A percentile compares a stretch with the other conserved stretches of the same genome.
Conservation (phyloP, 2,113 vertebrate species). For the Eolophus roseicapilla region DNA sequence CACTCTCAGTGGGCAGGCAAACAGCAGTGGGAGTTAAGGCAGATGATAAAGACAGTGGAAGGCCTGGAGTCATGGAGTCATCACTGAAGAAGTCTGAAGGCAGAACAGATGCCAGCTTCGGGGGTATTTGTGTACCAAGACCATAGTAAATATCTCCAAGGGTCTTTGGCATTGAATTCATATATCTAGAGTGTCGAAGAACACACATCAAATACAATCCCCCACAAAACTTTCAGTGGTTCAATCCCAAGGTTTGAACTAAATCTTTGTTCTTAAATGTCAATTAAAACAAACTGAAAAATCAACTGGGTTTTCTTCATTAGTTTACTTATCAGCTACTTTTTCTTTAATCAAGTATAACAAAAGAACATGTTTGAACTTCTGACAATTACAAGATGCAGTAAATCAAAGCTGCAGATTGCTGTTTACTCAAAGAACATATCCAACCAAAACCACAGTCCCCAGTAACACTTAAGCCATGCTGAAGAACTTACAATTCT, state of each 20-base stretch:
- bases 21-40: slow-evolving; percentile 26
- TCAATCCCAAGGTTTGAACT: not conserved
- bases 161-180: slow-evolving; percentile 79
- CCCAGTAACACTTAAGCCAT: not conserved
- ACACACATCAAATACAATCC: not conserved
- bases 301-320: not conserved
- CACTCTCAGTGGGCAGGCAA: slow-evolving; percentile 53
- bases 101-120: slow-evolving; percentile 81
- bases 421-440: not conserved
- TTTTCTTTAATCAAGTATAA: not conserved
- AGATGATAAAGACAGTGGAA: slow-evolving; percentile 63
- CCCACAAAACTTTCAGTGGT: not conserved
- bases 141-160: slow-evolving; percentile 87
- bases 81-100: slow-evolving; percentile 93
- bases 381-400: not conserved
- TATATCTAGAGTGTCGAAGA: slow-evolving; percentile 76
- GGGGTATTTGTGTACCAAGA: slow-evolving; percentile 87
- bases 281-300: not conserved
- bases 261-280: not conserved
- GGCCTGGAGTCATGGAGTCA: slow-evolving; percentile 80
- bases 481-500: slow-evolving; percentile 77
- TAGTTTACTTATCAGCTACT: not conserved
- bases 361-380: not conserved
- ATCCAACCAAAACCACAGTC: not conserved
- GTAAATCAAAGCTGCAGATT: not conserved